These are phyloP conservation scores for Threskiornis aethiopicus DNA, from an alignment of 2,797 vertebrate species.

Conservation along the genomic window DNA sequence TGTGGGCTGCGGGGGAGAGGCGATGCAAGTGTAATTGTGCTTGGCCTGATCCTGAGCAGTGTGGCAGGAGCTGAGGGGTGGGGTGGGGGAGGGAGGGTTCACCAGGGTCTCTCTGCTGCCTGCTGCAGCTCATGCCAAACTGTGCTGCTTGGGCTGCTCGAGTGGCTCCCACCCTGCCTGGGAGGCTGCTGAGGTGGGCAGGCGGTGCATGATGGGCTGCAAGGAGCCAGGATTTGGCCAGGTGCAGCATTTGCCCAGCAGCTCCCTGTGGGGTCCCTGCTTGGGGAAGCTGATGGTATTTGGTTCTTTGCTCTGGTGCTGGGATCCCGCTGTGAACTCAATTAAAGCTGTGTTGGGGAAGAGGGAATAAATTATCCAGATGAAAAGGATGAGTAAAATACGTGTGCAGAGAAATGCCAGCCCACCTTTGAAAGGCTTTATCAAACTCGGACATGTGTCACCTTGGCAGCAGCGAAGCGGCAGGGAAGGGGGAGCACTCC, in stretches of 20 bases:
- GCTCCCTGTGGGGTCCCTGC: neutral
- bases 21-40: neutral
- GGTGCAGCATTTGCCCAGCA: neutral
- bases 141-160: rapidly evolving
- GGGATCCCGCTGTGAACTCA: conserved; percentile 39
- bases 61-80: neutral
- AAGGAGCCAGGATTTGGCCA: neutral
- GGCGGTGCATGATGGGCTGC: neutral
- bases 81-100: neutral
- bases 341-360: conserved; percentile 28
- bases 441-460: neutral
- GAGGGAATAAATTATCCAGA: conserved; percentile 29
- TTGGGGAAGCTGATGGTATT: neutral
- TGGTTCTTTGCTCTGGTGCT: neutral
- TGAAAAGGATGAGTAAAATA: conserved; percentile 17
- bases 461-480: neutral
- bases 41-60: neutral
- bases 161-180: neutral
- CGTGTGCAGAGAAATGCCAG: neutral
- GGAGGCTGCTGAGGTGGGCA: neutral
- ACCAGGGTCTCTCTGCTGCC: neutral
- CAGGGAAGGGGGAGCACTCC: neutral
- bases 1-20: neutral
- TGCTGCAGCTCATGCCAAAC: neutral
- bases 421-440: conserved; percentile 22